These are phyloP conservation scores for Austrolebias charrua DNA, from an alignment of 2,797 vertebrate species.

Conservation along the genomic window DNA sequence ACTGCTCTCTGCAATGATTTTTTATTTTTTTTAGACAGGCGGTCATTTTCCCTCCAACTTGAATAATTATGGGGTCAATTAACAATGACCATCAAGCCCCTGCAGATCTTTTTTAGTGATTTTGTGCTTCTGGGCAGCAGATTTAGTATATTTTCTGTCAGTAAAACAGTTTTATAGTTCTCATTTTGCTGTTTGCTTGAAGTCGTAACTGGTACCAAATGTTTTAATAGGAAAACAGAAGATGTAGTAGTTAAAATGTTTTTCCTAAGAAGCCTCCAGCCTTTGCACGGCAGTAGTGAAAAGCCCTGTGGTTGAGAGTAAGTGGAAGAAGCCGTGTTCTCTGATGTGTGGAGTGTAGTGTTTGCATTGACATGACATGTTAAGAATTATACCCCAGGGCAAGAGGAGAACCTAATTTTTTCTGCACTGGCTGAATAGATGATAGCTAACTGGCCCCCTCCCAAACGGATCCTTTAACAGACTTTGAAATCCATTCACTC, in stretches of 20 bases:
- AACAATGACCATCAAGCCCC: constrained; percentile 30
- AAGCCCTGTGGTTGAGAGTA: constrained; percentile 47
- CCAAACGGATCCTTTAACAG: constrained; percentile 60
- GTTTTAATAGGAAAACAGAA: constrained; percentile 50
- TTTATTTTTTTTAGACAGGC: constrained; percentile 9
- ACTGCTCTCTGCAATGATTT: constrained; percentile 23
- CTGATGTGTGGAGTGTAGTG: constrained; percentile 71
- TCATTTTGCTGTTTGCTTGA: constrained; percentile 20
- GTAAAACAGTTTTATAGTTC: constrained; percentile 29
- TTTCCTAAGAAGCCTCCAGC: constrained; percentile 49
- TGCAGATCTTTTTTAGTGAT: constrained; percentile 41
- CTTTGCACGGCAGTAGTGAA: constrained; percentile 36
- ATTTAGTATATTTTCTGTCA: constrained; percentile 26
- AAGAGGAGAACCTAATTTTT: constrained; percentile 71
- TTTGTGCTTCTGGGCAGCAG: constrained; percentile 23
- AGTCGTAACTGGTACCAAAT: constrained; percentile 33
- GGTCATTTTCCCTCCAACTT: constrained; percentile 24
- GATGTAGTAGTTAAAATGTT: constrained; percentile 48
- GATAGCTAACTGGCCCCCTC: constrained; percentile 64
- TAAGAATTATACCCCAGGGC: constrained; percentile 76
- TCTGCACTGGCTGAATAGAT: constrained; percentile 73
- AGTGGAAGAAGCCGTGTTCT: constrained; percentile 59
- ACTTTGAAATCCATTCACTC: constrained; percentile 70
- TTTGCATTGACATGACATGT: constrained; percentile 78
- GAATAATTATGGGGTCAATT: constrained; percentile 43